phyloP scores from a whole-genome alignment of 2,113 vertebrate genomes.

The Tapirus terrestris region DNA sequence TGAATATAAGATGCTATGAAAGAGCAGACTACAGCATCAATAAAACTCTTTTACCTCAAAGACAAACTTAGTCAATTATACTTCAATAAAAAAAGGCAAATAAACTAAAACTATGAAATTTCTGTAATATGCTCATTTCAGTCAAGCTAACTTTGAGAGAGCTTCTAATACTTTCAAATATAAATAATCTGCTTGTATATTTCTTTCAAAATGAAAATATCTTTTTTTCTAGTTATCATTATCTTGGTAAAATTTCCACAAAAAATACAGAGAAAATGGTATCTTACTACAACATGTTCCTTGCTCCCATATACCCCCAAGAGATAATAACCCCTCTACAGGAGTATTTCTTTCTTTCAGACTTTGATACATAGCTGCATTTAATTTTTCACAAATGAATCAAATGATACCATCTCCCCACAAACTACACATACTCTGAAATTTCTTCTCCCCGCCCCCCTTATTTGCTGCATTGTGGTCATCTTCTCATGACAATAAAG shows the following conservation, averaged over 20 bases:
- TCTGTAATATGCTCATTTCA: neutral
- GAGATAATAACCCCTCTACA: neutral
- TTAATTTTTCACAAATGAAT: neutral
- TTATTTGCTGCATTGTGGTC: neutral
- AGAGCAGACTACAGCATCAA: neutral
- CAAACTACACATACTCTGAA: neutral
- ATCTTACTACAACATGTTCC: neutral
- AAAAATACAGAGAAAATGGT: neutral
- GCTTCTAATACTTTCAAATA: neutral
- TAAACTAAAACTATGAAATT: neutral
- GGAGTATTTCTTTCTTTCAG: neutral
- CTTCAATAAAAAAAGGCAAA: neutral
- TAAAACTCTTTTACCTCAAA: neutral
- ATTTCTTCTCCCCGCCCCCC: neutral
- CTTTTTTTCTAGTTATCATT: neutral
- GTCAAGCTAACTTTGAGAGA: neutral
- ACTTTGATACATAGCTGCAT: neutral
- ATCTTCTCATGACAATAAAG: neutral
- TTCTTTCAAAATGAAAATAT: neutral
- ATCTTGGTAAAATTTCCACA: neutral
- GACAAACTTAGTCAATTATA: neutral
- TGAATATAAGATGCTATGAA: accelerated
- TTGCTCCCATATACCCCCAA: neutral
- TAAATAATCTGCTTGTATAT: neutral
- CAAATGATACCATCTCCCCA: neutral